These are phyloP conservation scores for Drosophila kurseongensis DNA, from an alignment of 1,140 invertebrate species.

Conservation along the genomic window DNA sequence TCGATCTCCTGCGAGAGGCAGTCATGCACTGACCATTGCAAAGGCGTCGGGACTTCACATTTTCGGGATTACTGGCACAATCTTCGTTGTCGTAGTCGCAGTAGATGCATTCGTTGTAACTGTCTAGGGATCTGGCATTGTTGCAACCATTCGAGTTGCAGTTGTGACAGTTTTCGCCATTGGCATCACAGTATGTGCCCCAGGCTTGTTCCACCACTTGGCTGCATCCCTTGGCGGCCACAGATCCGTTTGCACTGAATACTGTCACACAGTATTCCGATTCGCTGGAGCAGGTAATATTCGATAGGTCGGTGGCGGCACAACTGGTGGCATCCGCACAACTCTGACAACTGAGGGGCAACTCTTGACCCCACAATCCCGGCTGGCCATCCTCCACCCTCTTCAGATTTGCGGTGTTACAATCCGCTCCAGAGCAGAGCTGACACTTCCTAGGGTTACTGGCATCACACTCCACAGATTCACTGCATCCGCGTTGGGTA, in stretches of 20 bases:
- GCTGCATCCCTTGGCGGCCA: constrained; percentile 67
- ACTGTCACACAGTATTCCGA: constrained; percentile 76
- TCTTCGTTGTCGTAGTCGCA: constrained; percentile 56
- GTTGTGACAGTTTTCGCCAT: constrained; percentile 59
- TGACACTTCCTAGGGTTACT: constrained; percentile 40
- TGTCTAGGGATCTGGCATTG: constrained; percentile 32
- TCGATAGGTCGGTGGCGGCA: constrained; percentile 4
- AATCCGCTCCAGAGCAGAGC: constrained; percentile 48
- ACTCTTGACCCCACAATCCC: constrained; percentile 63
- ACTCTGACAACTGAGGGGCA: constrained; percentile 65
- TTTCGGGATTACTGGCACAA: constrained; percentile 42
- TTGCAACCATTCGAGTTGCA: constrained; percentile 80
- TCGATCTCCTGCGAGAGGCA: constrained; percentile 28
- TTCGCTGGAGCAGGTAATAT: constrained; percentile 24
- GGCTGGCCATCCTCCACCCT: constrained; percentile 62
- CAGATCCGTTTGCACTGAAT: constrained; percentile 48
- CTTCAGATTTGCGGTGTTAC: constrained; percentile 65
- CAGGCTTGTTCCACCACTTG: constrained; percentile 46
- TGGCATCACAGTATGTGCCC: constrained; percentile 65
- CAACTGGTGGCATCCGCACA: constrained; percentile 49
- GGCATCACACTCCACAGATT: constrained; percentile 40
- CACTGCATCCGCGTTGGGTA: constrained; percentile 72
- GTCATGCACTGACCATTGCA: constrained; percentile 79
- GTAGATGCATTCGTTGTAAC: constrained; percentile 68
- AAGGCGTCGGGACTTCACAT: constrained; percentile 42